Evolutionary conservation across 2,113 vertebrate genomes (phyloP).

Genomic region (Electrona antarctica): DNA sequence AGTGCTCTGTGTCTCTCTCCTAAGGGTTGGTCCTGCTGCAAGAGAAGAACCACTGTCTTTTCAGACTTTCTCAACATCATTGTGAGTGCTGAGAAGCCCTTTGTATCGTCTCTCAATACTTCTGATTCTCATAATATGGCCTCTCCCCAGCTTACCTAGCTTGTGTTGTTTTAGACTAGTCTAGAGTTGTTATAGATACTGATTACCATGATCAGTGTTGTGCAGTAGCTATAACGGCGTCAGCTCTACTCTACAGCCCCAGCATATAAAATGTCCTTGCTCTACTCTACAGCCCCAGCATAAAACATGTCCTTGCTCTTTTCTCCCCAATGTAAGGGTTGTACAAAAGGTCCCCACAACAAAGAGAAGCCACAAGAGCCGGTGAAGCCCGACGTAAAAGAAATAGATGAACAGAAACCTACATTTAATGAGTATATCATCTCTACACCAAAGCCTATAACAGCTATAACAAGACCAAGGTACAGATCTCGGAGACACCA

Average conservation of each 20-base stretch:
- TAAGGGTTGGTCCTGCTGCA: constrained; percentile 98
- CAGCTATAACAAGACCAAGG: constrained; percentile 92
- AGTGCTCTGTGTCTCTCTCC: constrained; percentile 35
- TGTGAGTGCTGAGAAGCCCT: constrained; percentile 77
- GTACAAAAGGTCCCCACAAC: constrained; percentile 94
- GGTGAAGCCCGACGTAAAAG: constrained; percentile 92
- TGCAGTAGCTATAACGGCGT: background rate
- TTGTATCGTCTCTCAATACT: background rate
- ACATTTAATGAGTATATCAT: constrained; percentile 92
- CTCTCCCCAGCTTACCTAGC: background rate
- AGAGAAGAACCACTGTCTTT: constrained; percentile 95
- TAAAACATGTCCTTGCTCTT: constrained; percentile 4
- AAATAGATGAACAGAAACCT: constrained; percentile 84
- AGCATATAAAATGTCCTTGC: constrained; percentile 3
- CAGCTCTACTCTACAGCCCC: constrained; percentile 5
- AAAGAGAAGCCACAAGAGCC: constrained; percentile 94
- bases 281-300: constrained; percentile 25
- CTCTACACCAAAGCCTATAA: constrained; percentile 90
- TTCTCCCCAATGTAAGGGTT: constrained; percentile 80
- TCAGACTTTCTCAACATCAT: constrained; percentile 96
- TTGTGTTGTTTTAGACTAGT: constrained; percentile 14
- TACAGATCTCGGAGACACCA: constrained; percentile 51
- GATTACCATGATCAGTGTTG: background rate
- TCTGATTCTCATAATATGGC: no score
- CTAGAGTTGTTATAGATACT: constrained; percentile 30